A percentile compares a stretch with the other conserved stretches of the same genome.
Conservation (phyloP, 2,888 invertebrate species). For the Megastigmus dorsalis region DNA sequence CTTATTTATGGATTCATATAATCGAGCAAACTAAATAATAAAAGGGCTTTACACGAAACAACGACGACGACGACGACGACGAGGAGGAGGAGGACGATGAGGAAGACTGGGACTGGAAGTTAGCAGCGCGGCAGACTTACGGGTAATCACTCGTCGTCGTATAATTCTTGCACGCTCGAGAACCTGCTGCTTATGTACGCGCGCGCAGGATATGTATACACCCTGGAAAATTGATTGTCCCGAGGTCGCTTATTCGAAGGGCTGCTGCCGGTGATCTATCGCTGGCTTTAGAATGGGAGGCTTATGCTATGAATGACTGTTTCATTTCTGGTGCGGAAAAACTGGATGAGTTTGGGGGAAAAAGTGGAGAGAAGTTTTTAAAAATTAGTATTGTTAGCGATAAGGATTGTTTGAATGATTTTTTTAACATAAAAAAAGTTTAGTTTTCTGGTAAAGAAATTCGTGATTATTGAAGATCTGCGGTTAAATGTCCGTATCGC, state of each 20-base stretch:
- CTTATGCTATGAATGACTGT: too few species aligned
- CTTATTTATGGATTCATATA: constrained; percentile 31
- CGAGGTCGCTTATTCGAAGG: constrained; percentile 29
- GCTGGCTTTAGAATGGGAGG: background rate
- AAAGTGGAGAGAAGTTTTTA: too few species aligned
- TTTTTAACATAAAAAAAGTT: background rate
- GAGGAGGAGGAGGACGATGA: background rate
- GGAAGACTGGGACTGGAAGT: constrained; percentile 11
- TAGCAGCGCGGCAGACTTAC: constrained; percentile 15
- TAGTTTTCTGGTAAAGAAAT: background rate
- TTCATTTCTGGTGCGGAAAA: too few species aligned
- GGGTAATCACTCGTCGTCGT: constrained; percentile 47
- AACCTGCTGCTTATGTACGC: background rate
- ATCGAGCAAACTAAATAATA: constrained; percentile 41
- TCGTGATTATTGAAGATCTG: too few species aligned
- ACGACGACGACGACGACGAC: background rate
- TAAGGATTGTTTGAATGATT: too few species aligned
- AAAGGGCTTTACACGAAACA: constrained; percentile 16
- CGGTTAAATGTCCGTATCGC: too few species aligned
- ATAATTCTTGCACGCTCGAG: constrained; percentile 51
- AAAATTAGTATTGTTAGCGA: too few species aligned
- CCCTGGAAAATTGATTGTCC: constrained; percentile 45
- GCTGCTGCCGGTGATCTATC: background rate
- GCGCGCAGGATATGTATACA: background rate
- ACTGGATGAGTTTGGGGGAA: too few species aligned